Evolutionary conservation across 2,113 vertebrate genomes (phyloP).

Genomic region (Pangasianodon hypophthalmus): DNA sequence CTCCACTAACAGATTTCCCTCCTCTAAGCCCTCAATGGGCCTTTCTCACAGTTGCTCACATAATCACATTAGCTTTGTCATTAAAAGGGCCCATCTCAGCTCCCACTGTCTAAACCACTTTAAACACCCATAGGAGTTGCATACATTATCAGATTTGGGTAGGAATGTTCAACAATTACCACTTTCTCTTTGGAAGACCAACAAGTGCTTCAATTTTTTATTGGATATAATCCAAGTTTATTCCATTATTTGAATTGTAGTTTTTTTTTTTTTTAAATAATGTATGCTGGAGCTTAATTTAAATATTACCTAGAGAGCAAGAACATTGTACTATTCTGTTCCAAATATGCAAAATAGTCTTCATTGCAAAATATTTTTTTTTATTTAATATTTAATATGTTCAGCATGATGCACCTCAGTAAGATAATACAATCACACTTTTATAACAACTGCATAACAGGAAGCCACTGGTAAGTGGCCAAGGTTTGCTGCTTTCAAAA

Average conservation of each 20-base stretch:
- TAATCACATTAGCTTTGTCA: slow-evolving; percentile 99
- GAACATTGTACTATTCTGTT: background rate
- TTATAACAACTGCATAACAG: background rate
- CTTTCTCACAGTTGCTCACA: slow-evolving; percentile 93
- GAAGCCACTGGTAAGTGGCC: background rate
- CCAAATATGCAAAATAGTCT: background rate
- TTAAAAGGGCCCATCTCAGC: slow-evolving; percentile 92
- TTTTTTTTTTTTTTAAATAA: background rate
- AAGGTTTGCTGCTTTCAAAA: background rate
- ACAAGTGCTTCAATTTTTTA: slow-evolving; percentile 1
- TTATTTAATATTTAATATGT: background rate
- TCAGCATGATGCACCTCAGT: background rate
- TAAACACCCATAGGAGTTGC: slow-evolving; percentile 94
- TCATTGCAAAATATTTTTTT: background rate
- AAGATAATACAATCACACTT: background rate
- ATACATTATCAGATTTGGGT: slow-evolving; percentile 86
- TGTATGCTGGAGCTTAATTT: background rate
- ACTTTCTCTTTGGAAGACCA: slow-evolving; percentile 12
- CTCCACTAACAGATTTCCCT: slow-evolving; percentile 96
- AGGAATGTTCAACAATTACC: slow-evolving; percentile 81
- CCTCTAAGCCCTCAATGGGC: slow-evolving; percentile 89
- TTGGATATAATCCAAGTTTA: background rate
- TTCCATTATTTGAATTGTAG: background rate
- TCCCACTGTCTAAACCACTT: slow-evolving; percentile 92
- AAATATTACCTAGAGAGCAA: background rate